Conservation (phyloP, 2,888 invertebrate species). For the Megalurothrips usitatus region DNA sequence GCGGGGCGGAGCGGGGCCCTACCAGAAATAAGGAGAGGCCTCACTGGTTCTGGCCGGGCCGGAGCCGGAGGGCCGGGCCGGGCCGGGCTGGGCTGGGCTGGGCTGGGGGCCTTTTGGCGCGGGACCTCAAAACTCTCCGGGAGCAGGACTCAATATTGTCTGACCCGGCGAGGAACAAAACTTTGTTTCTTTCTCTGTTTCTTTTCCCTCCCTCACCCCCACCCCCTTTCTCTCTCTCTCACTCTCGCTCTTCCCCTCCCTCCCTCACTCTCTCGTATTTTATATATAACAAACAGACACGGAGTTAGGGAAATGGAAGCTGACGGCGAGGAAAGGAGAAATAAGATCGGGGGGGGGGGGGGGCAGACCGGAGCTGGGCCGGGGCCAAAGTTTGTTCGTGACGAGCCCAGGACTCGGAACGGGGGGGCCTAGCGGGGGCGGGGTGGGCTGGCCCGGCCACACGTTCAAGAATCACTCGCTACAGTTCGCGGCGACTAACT, state of each 20-base stretch:
- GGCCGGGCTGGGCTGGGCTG: not conserved
- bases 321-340: constrained; percentile 7
- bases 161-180: not conserved
- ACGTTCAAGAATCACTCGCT: constrained; percentile 24
- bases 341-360: not conserved
- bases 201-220: not conserved
- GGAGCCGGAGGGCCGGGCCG: not conserved
- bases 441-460: too few species aligned
- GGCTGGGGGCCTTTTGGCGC: not conserved
- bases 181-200: constrained; percentile 23
- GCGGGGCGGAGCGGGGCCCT: too few species aligned
- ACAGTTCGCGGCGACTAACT: not conserved
- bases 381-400: too few species aligned
- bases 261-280: not conserved
- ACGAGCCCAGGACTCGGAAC: too few species aligned
- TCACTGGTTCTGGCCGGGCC: not conserved
- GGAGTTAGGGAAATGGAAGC: constrained; percentile 26
- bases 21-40: constrained; percentile 19
- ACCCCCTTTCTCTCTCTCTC: not conserved
- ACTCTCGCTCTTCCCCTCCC: not conserved
- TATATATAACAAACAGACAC: constrained; percentile 21
- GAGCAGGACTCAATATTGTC: constrained; percentile 24
- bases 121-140: constrained; percentile 20
- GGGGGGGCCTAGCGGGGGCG: not conserved
- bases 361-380: not conserved